A percentile compares a stretch with the other conserved stretches of the same genome.
Conservation (phyloP, 2,113 vertebrate genomes). For the Daphoenositta chrysoptera region DNA sequence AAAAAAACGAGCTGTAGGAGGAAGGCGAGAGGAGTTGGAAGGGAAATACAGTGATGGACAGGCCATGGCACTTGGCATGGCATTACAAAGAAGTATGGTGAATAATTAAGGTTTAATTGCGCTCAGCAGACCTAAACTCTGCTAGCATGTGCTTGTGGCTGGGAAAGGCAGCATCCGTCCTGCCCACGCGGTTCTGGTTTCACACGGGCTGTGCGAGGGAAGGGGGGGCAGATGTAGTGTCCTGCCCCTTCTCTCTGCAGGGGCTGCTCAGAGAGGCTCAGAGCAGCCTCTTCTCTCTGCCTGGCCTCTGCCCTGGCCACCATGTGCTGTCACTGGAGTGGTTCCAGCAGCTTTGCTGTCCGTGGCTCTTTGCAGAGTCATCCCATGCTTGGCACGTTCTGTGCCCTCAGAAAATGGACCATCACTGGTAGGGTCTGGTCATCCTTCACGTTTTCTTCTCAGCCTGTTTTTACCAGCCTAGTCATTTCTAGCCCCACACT, state of each 20-base stretch:
- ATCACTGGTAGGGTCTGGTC: neutral
- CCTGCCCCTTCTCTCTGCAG: neutral
- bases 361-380: neutral
- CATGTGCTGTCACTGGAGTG: accelerated
- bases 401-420: neutral
- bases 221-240: neutral
- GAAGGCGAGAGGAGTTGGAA: neutral
- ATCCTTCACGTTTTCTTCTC: neutral
- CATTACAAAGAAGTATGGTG: neutral
- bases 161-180: neutral
- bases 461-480: accelerated
- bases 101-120: neutral
- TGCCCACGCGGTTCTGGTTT: neutral
- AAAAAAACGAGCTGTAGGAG: neutral
- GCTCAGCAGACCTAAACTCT: neutral
- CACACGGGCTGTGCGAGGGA: neutral
- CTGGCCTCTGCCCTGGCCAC: neutral
- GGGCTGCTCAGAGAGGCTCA: neutral
- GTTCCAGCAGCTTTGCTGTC: neutral
- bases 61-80: neutral
- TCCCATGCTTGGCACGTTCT: accelerated
- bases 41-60: neutral
- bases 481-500: accelerated
- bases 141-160: neutral
- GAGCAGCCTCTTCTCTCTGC: neutral